A percentile compares a stretch with the other conserved stretches of the same genome.
phyloP scores from a whole-genome alignment of 2,888 invertebrate species.

The Morpho achilles region DNA sequence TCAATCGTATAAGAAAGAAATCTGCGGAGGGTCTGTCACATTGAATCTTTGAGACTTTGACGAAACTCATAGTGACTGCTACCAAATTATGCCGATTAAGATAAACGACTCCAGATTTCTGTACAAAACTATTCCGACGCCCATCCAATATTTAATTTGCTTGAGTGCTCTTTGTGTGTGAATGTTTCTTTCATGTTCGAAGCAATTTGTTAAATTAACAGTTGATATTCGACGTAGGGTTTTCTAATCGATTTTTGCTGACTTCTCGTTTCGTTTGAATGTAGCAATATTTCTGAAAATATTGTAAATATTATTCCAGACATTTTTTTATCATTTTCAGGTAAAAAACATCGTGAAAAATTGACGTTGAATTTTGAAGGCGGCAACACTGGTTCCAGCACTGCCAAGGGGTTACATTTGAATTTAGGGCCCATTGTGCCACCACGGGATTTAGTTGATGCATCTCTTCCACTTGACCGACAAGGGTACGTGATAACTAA shows the following conservation, averaged over 20 bases:
- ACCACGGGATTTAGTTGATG: conserved; percentile 87
- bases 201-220: conserved; percentile 73
- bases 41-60: conserved; percentile 46
- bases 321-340: conserved; percentile 46
- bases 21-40: conserved; percentile 58
- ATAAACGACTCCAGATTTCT: conserved; percentile 67
- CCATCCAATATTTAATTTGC: conserved; percentile 73
- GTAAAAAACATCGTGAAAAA: conserved; percentile 82
- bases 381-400: conserved; percentile 65
- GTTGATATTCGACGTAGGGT: conserved; percentile 29
- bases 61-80: conserved; percentile 59
- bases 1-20: conserved; percentile 46
- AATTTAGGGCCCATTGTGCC: conserved; percentile 84
- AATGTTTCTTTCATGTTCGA: conserved; percentile 62
- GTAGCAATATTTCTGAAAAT: conserved; percentile 1
- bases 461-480: conserved; percentile 89
- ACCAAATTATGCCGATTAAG: conserved; percentile 75
- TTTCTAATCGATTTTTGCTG: no score
- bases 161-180: conserved; percentile 70
- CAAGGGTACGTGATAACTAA: conserved; percentile 84
- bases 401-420: conserved; percentile 82
- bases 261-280: neutral
- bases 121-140: conserved; percentile 56
- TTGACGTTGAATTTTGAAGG: conserved; percentile 86
- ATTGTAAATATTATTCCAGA: neutral